Base-by-base conservation (phyloP, 2,113 vertebrate genomes). In the Turdus rufiventris region DNA sequence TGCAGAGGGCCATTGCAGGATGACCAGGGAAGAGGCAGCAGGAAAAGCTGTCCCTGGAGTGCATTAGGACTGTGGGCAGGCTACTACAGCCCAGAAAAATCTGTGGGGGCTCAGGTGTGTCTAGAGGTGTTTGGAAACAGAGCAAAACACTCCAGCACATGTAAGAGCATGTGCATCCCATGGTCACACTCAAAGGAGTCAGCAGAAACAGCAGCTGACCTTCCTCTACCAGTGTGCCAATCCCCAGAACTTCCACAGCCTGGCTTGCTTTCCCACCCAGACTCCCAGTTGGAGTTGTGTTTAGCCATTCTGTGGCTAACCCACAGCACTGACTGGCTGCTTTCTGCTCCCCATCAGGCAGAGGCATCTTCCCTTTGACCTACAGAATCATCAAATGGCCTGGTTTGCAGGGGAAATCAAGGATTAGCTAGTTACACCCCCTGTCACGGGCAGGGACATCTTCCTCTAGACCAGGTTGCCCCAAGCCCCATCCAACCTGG, bases 401-500 rank as follows among this genome's bases (percentile, higher is more conserved):
- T 28, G 12, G 5, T 8, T 16, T 51, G 43, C 60, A 58, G 15
- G 15, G 7, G 8, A 34, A 11, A 8, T 51, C 12, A 50, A 65
- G 65, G 31, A 43, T 36, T 14, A 80, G 2, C 18, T 33, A 8
- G 6, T n/a, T 38, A 9, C 23, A 66, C 1, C 4, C 1, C 20
- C 43, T 24, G 43, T 10, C 36, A 16, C 12, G 23, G 16, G 6
- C 10, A 65, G 21, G 9, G 9, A 33, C 21, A 38, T 4, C 3
- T 50, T 28, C 6, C 26, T 2, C 43, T 16, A 18, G 0, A 1
- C 6, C 58, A 72, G 18, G 21, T 3, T 50, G 20, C 20, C 78
- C 34, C 1, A 0, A 34, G 14, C 11, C 4, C 33, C 10, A 11
- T 43, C 67, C 33, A 33, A 4, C 12, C 8, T 14, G 6, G 14